Evolutionary conservation across 2,888 invertebrate species (phyloP).

Genomic region (Mythimna ferrago): DNA sequence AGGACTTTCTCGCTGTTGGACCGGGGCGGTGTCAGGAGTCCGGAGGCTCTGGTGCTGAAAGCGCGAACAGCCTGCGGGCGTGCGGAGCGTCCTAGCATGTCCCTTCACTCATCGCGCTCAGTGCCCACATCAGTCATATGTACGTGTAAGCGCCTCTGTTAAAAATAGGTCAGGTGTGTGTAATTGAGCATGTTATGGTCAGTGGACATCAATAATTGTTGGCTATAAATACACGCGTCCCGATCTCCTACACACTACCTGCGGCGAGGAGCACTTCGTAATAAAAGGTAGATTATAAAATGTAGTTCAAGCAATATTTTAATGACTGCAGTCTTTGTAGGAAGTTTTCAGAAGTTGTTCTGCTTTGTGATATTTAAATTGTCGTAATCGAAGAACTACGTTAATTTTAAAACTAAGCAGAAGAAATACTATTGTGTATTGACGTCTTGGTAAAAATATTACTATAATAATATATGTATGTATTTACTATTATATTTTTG

Average conservation of each 20-base stretch:
- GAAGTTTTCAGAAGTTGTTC: background rate
- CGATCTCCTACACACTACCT: constrained; percentile 80
- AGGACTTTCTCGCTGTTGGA: constrained; percentile 35
- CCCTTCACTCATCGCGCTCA: constrained; percentile 12
- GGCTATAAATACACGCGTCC: constrained; percentile 73
- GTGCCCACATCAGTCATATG: constrained; percentile 31
- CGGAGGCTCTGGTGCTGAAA: constrained; percentile 50
- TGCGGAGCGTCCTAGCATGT: constrained; percentile 46
- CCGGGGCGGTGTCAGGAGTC: constrained; percentile 62
- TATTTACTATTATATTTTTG: too few relatives aligned
- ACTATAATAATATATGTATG: too few relatives aligned
- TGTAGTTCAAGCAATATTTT: background rate
- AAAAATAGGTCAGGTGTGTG: constrained; percentile 50
- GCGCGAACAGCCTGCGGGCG: constrained; percentile 30
- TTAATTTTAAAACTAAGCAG: background rate
- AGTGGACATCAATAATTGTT: constrained; percentile 67
- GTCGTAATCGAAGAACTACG: background rate
- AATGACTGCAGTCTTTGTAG: background rate
- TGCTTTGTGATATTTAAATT: background rate
- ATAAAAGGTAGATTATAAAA: background rate
- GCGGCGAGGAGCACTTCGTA: constrained; percentile 14
- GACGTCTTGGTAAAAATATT: too few relatives aligned
- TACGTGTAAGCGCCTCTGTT: constrained; percentile 34
- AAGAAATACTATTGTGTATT: background rate
- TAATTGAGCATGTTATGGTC: constrained; percentile 55